Conservation (phyloP, 2,797 vertebrate genomes). For the Sebastes oblongus region DNA sequence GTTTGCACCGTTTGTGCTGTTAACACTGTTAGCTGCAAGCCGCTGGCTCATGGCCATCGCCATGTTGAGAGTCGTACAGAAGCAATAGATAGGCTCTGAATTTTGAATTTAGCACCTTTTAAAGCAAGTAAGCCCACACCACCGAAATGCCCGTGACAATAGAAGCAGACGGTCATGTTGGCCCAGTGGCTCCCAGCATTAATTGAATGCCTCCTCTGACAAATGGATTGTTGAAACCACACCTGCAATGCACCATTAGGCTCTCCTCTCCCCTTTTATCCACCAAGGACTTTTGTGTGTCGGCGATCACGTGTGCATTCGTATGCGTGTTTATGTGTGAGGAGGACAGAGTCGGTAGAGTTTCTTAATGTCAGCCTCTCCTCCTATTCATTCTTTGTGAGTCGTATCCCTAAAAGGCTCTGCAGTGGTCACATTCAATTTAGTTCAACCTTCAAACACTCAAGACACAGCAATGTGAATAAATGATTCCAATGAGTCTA, state of each 20-base stretch:
- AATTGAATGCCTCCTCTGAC: slow-evolving; percentile 76
- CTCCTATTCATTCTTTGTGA: slow-evolving; percentile 25
- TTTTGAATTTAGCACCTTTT: neutral
- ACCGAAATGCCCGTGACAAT: neutral
- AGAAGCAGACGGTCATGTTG: slow-evolving; percentile 4
- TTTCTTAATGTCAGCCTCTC: slow-evolving; percentile 18
- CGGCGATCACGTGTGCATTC: neutral
- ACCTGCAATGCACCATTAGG: slow-evolving; percentile 76
- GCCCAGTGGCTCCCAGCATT: slow-evolving; percentile 51
- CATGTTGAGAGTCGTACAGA: neutral
- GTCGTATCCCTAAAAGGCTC: slow-evolving; percentile 13
- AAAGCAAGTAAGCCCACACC: neutral
- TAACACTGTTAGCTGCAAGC: neutral
- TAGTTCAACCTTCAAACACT: slow-evolving; percentile 49
- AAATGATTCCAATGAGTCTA: neutral
- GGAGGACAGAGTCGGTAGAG: neutral
- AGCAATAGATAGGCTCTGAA: neutral
- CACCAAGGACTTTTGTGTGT: slow-evolving; percentile 43
- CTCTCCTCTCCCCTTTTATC: slow-evolving; percentile 46
- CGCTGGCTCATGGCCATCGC: neutral
- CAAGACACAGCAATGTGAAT: slow-evolving; percentile 24
- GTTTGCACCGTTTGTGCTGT: neutral
- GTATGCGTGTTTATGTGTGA: neutral
- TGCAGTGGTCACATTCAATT: slow-evolving; percentile 47
- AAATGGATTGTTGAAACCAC: slow-evolving; percentile 76